Conservation (phyloP, 2,888 invertebrate species). For the Nineta flava region DNA sequence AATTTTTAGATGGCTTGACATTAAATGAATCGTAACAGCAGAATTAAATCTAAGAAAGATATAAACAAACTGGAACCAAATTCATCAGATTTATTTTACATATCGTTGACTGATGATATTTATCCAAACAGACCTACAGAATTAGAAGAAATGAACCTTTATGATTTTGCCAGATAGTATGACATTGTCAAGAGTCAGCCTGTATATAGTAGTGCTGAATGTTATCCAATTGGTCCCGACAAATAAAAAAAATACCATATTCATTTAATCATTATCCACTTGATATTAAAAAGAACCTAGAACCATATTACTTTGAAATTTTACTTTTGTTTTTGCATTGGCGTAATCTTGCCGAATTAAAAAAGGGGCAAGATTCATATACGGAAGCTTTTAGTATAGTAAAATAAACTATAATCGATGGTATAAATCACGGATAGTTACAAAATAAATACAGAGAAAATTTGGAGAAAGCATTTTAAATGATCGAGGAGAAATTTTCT, state of each 20-base stretch:
- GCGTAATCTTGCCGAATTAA: too few species aligned
- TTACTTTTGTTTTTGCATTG: too few species aligned
- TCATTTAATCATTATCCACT: not conserved
- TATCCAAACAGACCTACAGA: slow-evolving; percentile 17
- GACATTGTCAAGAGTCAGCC: slow-evolving; percentile 14
- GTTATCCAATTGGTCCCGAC: slow-evolving; percentile 3
- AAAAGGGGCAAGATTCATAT: too few species aligned
- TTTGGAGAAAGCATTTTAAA: too few species aligned
- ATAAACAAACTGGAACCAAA: slow-evolving; percentile 13
- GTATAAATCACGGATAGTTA: slow-evolving; percentile 9
- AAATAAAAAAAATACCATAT: not conserved
- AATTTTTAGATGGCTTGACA: slow-evolving; percentile 20
- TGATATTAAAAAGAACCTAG: too few species aligned
- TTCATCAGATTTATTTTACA: too few species aligned
- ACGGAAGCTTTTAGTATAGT: too few species aligned
- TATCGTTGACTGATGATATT: slow-evolving; percentile 16
- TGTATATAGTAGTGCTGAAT: slow-evolving; percentile 15
- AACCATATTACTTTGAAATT: too few species aligned
- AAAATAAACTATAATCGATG: not conserved
- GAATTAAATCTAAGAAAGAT: slow-evolving; percentile 15
- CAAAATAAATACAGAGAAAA: too few species aligned
- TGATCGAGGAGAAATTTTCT: slow-evolving; percentile 4
- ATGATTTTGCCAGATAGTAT: too few species aligned
- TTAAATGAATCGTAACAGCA: slow-evolving; percentile 14
- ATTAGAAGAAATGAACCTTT: slow-evolving; percentile 13